Conservation (phyloP, 1,140 invertebrate genomes). For the Eumaeus atala region DNA sequence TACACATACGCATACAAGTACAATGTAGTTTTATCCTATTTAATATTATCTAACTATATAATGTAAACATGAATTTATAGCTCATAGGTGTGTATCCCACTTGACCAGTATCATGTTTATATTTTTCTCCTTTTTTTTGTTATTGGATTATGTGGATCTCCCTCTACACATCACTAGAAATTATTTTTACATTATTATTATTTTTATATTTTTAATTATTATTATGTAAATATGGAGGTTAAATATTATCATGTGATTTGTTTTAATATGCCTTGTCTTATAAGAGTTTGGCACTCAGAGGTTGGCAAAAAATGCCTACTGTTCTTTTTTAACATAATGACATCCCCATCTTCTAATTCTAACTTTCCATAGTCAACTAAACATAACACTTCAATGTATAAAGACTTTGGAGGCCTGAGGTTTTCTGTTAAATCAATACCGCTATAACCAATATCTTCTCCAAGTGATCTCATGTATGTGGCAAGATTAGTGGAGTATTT, state of each 20-base stretch:
- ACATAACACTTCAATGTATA: slow-evolving; percentile 94
- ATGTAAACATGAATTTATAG: too few relatives aligned
- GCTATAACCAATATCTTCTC: slow-evolving; percentile 79
- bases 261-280: slow-evolving; percentile 93
- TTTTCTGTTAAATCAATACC: slow-evolving; percentile 92
- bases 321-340: slow-evolving; percentile 92
- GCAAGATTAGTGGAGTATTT: slow-evolving; percentile 91
- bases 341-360: slow-evolving; percentile 93
- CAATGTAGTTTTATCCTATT: too few relatives aligned
- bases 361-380: slow-evolving; percentile 93
- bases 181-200: too few relatives aligned
- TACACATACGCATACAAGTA: too few relatives aligned
- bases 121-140: too few relatives aligned
- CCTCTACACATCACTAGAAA: too few relatives aligned
- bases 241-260: slow-evolving; percentile 71
- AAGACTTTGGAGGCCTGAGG: slow-evolving; percentile 91
- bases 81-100: too few relatives aligned
- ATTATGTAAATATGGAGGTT: too few relatives aligned
- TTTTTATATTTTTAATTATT: too few relatives aligned
- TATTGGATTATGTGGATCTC: too few relatives aligned
- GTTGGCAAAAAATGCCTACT: slow-evolving; percentile 93
- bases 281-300: slow-evolving; percentile 91
- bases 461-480: slow-evolving; percentile 91
- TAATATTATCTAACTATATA: too few relatives aligned
- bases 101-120: too few relatives aligned